Evolutionary conservation across 2,888 invertebrate species (phyloP), one percentile per base, ranked within the genome.

Genomic region (Aphidoletes aphidimyza): DNA sequence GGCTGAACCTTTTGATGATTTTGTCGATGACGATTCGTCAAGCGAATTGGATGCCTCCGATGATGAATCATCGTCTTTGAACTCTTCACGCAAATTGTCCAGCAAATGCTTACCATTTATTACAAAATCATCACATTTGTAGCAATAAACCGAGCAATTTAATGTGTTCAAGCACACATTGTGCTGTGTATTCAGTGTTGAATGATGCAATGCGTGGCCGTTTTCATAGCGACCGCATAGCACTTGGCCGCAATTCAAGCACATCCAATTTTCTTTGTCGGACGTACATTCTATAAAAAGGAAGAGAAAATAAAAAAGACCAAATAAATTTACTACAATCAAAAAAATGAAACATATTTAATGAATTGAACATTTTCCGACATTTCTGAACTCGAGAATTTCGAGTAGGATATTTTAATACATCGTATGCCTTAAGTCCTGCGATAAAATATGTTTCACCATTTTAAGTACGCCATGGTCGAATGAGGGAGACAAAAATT

Each of bases 111-210:
- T 84, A 88, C 95, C 95, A 89, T 95, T 94, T 87, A 93, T 92
- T 84, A 95, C 93, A 91, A 94, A 95, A 87, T 95, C 95, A 90
- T 95, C 95, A 91, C 95, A 95, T 88, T 92, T 91, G 89, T 95
- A 95, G 49, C 96, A 96, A 90, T 92, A 96, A 87, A 95, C 94
- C 84, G 94, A 93, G 87, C 92, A 92, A 87, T 91, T 93, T 88
- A 94, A 92, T 89, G 94, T 94, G 89, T 95, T 95, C 90, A 96
- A 94, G 89, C 95, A 94, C 81, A 96, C 91, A 87, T 93, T 92
- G 88, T 96, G 96, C 86, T 92, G 91, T 85, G 89, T 88, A 85
- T 91, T 89, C 87, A 92, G 91, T 86, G 92, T 91, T 85, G 93
- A 93, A 90, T 96, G 96, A 86, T 91, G 90, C 86, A 94, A 92